These are phyloP conservation scores for Drosophila parabipectinata DNA, from an alignment of 1,140 invertebrate species.

Conservation along the genomic window DNA sequence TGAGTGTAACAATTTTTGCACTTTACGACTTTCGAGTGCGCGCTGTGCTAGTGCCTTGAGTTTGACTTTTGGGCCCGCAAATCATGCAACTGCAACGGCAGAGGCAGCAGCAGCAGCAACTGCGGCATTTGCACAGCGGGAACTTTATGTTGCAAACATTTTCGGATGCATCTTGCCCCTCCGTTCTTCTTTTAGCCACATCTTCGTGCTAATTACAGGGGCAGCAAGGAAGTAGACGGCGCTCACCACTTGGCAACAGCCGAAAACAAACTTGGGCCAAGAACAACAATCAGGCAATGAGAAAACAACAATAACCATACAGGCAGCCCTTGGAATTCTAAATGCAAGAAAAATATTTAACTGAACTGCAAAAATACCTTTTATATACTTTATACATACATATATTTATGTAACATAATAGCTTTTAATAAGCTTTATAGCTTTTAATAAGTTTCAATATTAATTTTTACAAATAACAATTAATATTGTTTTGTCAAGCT, in stretches of 20 bases:
- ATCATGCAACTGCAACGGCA: constrained; percentile 64
- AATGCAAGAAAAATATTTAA: neutral
- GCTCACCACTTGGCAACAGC: constrained; percentile 63
- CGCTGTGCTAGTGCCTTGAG: constrained; percentile 55
- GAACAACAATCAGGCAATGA: constrained; percentile 62
- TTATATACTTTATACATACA: too few species aligned
- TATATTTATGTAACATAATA: too few species aligned
- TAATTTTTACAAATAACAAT: too few species aligned
- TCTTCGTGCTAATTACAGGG: constrained; percentile 77
- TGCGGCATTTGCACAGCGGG: constrained; percentile 24
- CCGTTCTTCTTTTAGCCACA: constrained; percentile 1
- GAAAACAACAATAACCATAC: constrained; percentile 54
- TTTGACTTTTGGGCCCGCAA: constrained; percentile 60
- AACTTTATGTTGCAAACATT: constrained; percentile 72
- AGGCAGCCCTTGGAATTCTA: constrained; percentile 6
- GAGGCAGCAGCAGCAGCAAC: constrained; percentile 26
- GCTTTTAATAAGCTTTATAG: neutral
- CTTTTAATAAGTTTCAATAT: neutral
- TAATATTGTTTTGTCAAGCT: too few species aligned
- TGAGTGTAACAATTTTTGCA: constrained; percentile 82
- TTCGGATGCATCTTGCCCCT: constrained; percentile 47
- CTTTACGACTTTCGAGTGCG: constrained; percentile 79
- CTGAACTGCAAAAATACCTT: neutral
- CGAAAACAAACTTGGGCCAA: constrained; percentile 74
- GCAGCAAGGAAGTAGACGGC: constrained; percentile 54